Evolutionary conservation across 1,140 invertebrate species (phyloP).

Genomic region (Stegodyphus dumicola): DNA sequence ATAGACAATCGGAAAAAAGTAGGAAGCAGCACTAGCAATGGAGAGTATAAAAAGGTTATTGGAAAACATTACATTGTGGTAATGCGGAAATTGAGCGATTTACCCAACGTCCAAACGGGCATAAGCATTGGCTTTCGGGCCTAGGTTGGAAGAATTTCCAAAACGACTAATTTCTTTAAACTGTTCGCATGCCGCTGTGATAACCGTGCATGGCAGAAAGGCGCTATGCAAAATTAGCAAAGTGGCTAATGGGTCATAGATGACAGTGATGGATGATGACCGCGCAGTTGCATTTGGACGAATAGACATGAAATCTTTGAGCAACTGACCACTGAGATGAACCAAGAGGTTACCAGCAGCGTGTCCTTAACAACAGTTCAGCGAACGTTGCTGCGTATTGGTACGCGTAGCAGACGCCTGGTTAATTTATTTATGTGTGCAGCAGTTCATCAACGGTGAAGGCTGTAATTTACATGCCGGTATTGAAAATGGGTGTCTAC

Average conservation of each 20-base stretch:
- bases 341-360: constrained; percentile 1
- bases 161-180: no score
- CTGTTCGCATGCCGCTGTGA: no score
- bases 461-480: not conserved
- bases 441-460: not conserved
- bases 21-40: no score
- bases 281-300: not conserved
- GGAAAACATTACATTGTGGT: no score
- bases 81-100: no score
- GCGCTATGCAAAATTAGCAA: not conserved
- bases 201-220: not conserved
- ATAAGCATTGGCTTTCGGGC: no score
- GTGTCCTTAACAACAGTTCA: not conserved
- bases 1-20: no score
- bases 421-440: not conserved
- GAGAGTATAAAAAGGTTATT: no score
- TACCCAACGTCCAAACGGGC: no score
- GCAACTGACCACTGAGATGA: not conserved
- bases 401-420: not conserved
- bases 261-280: not conserved
- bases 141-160: no score
- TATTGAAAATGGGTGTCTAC: not conserved
- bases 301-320: not conserved
- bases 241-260: not conserved
- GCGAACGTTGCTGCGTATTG: constrained; percentile 6